Percentiles rank a stretch among this genome's conserved stretches.
Evolutionary conservation across 2,888 invertebrate species (phyloP).

Genomic region (Netelia fuscicornis): DNA sequence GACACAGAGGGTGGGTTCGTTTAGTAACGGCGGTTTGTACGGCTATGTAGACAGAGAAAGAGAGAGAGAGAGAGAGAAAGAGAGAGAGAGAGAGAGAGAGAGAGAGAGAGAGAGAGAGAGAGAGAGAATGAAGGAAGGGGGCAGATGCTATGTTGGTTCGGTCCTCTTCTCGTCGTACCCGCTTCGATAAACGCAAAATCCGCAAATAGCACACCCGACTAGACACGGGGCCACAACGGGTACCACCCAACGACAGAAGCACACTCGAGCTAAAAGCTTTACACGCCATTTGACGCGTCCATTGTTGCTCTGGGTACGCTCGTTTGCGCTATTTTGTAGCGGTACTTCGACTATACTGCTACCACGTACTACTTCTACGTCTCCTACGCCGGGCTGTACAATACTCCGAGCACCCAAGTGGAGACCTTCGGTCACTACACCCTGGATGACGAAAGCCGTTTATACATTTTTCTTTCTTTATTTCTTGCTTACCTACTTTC

Average conservation of each 20-base stretch:
- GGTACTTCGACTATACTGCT: slow-evolving; percentile 47
- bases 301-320: slow-evolving; percentile 69
- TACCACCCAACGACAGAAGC: slow-evolving; percentile 54
- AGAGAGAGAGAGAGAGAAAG: background rate
- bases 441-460: slow-evolving; percentile 23
- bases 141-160: background rate
- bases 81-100: background rate
- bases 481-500: background rate
- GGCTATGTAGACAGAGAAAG: slow-evolving; percentile 12
- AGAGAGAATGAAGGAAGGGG: background rate
- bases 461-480: background rate
- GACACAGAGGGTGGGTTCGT: background rate
- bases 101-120: background rate
- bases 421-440: slow-evolving; percentile 42
- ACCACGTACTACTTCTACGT: slow-evolving; percentile 25
- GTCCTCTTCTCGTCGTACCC: slow-evolving; percentile 21
- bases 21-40: slow-evolving; percentile 20
- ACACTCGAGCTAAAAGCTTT: slow-evolving; percentile 75
- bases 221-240: slow-evolving; percentile 60
- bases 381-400: slow-evolving; percentile 1
- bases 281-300: slow-evolving; percentile 74
- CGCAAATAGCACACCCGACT: slow-evolving; percentile 66
- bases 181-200: slow-evolving; percentile 71
- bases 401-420: background rate
- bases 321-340: slow-evolving; percentile 70